Evolutionary conservation across 2,113 vertebrate species (phyloP), one percentile per base, ranked within the genome.

Genomic region (Apteryx owenii): DNA sequence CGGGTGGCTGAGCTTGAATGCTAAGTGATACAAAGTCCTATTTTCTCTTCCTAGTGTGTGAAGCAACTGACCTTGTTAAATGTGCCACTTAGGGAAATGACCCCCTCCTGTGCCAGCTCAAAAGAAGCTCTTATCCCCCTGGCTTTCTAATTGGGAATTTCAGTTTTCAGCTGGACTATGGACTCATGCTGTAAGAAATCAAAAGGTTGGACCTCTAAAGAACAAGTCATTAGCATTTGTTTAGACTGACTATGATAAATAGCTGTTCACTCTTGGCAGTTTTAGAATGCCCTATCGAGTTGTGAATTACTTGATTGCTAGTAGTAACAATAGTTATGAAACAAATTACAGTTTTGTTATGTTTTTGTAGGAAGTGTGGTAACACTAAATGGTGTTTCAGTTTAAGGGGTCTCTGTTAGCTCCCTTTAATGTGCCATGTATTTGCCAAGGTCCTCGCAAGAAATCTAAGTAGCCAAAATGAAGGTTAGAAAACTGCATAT

Each of bases 221-320:
- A n/a, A 81, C 79, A 93, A 68, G 85, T 87, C 89, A 83, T 96
- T 79, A 97, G 26, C 79, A 42, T 93, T 94, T 97, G 70, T 94
- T 97, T 85, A 92, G 86, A 42, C 66, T 82, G 50, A 76, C 9
- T 25, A 28, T 81, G 87, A 85, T 80, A 95, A 97, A 89, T 94
- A 82, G 85, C 80, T 87, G 54, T 84, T 95, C 21, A 20, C 62
- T 91, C n/a, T 81, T 96, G 93, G 80, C 61, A 90, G 54, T 40
- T 71, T 80, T 56, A 75, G 68, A 90, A 68, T 15, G 22, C 80
- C 66, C 83, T 76, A 2, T 87, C 7, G 38, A 73, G 93, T 81
- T 17, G 90, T 80, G 88, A 96, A 65, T 95, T 61, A 69, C 46
- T 70, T 28, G 28, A 70, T 86, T 93, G 48, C 71, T 46, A 33